Evolutionary conservation across 2,113 vertebrate genomes (phyloP).

Genomic region (Poeciliopsis occidentalis): DNA sequence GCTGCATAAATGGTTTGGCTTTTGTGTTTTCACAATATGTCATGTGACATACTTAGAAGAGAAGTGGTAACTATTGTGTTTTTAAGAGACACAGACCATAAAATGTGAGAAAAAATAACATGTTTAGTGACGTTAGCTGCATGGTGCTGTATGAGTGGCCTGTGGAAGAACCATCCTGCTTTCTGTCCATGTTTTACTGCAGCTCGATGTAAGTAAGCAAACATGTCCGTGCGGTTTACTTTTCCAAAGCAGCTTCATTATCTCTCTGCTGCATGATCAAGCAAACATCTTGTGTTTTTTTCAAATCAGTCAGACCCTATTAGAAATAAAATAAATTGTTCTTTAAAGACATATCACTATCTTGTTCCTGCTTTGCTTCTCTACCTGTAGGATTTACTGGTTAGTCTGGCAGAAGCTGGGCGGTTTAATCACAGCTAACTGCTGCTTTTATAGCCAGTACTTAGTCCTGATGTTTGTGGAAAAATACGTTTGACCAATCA

Average conservation of each 20-base stretch:
- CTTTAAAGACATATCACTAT: conserved; percentile 21
- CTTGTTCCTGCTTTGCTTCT: conserved; percentile 50
- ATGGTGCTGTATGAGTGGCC: conserved; percentile 37
- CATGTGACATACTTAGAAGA: conserved; percentile 9
- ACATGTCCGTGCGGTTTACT: conserved; percentile 39
- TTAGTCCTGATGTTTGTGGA: not conserved
- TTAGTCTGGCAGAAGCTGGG: conserved; percentile 67
- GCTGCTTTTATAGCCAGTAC: conserved; percentile 13
- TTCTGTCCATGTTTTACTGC: conserved; percentile 54
- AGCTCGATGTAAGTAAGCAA: conserved; percentile 41
- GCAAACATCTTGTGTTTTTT: conserved; percentile 34
- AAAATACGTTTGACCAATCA: not conserved
- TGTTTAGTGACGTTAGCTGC: conserved; percentile 18
- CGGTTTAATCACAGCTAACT: conserved; percentile 51
- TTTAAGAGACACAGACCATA: conserved; percentile 39
- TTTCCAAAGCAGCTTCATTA: conserved; percentile 42
- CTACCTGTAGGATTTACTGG: conserved; percentile 39
- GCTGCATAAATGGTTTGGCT: conserved; percentile 31
- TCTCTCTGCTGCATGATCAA: conserved; percentile 52
- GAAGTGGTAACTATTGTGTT: conserved; percentile 37
- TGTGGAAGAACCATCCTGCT: conserved; percentile 58
- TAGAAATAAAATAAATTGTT: conserved; percentile 26
- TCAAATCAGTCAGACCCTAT: conserved; percentile 19
- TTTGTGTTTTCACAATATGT: conserved; percentile 32
- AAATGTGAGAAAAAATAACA: conserved; percentile 26